Percentiles rank a stretch among this genome's conserved stretches.
Evolutionary conservation across 92 coral and sea anemone genomes (phyloP).

Genomic region (Siderastrea radians): DNA sequence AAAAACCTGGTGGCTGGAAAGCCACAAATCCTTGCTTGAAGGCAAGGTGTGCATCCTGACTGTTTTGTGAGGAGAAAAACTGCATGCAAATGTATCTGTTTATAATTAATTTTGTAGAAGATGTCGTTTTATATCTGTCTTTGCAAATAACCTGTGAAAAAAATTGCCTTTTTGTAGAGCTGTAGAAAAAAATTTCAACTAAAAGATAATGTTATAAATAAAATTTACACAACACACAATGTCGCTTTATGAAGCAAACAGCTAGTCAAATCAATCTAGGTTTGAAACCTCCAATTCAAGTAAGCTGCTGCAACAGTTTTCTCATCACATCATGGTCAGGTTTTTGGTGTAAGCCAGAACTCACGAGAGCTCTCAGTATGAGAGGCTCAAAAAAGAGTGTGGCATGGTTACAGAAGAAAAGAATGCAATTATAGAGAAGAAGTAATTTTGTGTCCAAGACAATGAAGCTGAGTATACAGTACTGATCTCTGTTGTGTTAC

Average conservation of each 20-base stretch:
- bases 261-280: neutral
- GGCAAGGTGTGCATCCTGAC: conserved; percentile 24
- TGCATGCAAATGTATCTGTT: neutral
- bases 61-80: conserved; percentile 15
- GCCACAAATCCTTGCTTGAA: neutral
- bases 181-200: neutral
- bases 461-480: neutral
- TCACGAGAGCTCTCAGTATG: neutral
- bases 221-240: too few species aligned
- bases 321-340: conserved; percentile 19
- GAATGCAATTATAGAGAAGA: neutral
- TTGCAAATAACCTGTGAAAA: neutral
- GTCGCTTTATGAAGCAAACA: neutral
- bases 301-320: neutral
- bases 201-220: too few species aligned
- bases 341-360: neutral
- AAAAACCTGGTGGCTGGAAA: conserved; percentile 24
- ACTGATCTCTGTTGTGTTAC: neutral
- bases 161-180: too few species aligned
- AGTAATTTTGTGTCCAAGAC: conserved; percentile 4
- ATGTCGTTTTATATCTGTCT: too few species aligned
- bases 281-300: neutral
- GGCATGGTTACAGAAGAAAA: neutral
- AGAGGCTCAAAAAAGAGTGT: neutral
- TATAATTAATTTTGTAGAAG: too few species aligned